Evolutionary conservation across 2,797 vertebrate genomes (phyloP).

Genomic region (Apodemus agrarius): DNA sequence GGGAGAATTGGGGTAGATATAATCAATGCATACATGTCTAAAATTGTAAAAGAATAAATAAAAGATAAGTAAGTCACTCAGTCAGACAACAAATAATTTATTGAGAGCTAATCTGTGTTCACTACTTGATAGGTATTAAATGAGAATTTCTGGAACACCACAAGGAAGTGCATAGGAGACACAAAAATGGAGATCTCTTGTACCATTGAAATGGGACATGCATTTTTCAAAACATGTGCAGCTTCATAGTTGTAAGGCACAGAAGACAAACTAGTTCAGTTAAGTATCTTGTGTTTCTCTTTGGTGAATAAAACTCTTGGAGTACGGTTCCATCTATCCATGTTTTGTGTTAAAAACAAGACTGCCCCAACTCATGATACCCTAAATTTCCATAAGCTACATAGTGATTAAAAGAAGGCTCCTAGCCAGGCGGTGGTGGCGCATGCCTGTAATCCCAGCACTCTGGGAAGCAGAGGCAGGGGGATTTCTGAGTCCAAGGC

Average conservation of each 20-base stretch:
- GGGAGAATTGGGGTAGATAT: not conserved
- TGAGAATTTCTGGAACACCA: fast-evolving
- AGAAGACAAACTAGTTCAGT: not conserved
- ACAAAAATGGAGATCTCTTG: not conserved
- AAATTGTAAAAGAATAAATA: not conserved
- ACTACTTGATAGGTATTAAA: fast-evolving
- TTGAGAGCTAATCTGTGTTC: not conserved
- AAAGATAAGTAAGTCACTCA: not conserved
- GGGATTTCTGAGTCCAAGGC: no score
- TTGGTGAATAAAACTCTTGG: not conserved
- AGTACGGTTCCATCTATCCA: not conserved
- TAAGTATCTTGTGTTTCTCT: not conserved
- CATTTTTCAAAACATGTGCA: not conserved
- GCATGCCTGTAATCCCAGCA: no score
- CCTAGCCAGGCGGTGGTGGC: no score
- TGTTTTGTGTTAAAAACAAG: not conserved
- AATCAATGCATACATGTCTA: not conserved
- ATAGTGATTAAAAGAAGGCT: not conserved
- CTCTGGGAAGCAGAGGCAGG: no score
- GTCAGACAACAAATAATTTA: not conserved
- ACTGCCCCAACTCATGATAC: no score
- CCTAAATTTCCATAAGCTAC: not conserved
- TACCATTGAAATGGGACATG: fast-evolving
- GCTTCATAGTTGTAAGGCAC: not conserved
- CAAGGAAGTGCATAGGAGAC: fast-evolving